Evolutionary conservation across 2,113 vertebrate species (phyloP).

Genomic region (Corythornis vintsioides): DNA sequence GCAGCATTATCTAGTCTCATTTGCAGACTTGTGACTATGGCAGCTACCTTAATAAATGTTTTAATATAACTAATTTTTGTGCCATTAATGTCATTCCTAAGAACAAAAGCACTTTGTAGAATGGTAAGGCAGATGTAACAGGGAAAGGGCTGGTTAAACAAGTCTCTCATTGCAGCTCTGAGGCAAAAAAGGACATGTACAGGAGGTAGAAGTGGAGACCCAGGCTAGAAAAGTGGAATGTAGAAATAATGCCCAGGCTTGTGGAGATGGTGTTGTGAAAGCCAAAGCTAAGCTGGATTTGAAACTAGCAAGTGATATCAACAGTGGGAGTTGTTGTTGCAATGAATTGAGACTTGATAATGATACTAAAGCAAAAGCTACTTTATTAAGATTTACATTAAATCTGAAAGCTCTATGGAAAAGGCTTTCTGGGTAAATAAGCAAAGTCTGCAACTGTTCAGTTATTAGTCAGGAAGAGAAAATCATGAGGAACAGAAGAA

Average conservation of each 20-base stretch:
- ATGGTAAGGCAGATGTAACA: background rate
- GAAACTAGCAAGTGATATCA: background rate
- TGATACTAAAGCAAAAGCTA: background rate
- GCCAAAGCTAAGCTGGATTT: background rate
- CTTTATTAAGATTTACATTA: background rate
- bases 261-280: background rate
- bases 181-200: background rate
- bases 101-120: background rate
- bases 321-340: accelerated
- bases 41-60: background rate
- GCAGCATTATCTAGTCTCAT: background rate
- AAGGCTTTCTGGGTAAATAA: background rate
- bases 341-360: background rate
- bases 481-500: background rate
- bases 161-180: background rate
- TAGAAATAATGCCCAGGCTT: background rate
- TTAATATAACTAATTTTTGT: background rate
- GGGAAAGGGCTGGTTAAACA: background rate
- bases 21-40: background rate
- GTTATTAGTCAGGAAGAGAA: background rate
- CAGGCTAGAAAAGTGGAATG: background rate
- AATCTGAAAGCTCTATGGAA: background rate
- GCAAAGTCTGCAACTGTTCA: background rate
- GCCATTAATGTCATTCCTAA: background rate
- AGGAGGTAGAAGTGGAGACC: background rate